phyloP scores from a whole-genome alignment of 2,797 vertebrate genomes.

The Adrianichthys oophorus region DNA sequence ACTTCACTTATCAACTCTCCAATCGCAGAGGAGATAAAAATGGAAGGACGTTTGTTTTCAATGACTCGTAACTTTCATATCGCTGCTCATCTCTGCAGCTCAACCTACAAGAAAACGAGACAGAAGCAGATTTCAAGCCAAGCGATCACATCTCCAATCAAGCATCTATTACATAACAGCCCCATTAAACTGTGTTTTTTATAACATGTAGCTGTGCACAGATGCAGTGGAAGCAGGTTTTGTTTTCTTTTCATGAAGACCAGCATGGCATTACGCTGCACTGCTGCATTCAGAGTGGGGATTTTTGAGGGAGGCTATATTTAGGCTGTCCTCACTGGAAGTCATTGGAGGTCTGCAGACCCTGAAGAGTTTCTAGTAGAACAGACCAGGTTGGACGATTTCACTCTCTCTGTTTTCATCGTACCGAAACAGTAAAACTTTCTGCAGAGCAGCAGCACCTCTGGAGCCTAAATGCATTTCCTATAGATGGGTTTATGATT shows the following conservation, averaged over 20 bases:
- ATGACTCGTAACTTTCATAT: constrained; percentile 50
- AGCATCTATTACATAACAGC: constrained; percentile 1
- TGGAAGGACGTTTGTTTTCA: constrained; percentile 42
- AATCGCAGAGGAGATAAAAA: constrained; percentile 43
- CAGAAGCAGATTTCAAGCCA: constrained; percentile 27
- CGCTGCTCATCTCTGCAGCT: constrained; percentile 28
- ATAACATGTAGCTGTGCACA: not conserved
- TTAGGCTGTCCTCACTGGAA: constrained; percentile 67
- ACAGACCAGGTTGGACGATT: fast-evolving
- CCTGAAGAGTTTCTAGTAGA: constrained; percentile 33
- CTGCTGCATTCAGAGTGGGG: constrained; percentile 47
- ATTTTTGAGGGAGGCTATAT: constrained; percentile 63
- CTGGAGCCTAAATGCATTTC: constrained; percentile 1
- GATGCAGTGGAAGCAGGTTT: not conserved
- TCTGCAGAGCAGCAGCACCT: not conserved
- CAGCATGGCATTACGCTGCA: constrained; percentile 1
- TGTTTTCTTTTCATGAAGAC: constrained; percentile 8
- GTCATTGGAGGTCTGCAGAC: constrained; percentile 44
- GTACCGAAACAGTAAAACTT: not conserved
- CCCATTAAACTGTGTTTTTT: not conserved
- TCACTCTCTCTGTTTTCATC: not conserved
- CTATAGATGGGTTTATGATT: constrained; percentile 18
- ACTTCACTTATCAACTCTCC: constrained; percentile 32
- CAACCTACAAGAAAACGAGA: constrained; percentile 21
- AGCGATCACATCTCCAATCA: constrained; percentile 14